A percentile compares a stretch with the other conserved stretches of the same genome.
These are phyloP conservation scores for Acestrorhynchus altus DNA, from an alignment of 2,797 vertebrate genomes.

Conservation along the genomic window DNA sequence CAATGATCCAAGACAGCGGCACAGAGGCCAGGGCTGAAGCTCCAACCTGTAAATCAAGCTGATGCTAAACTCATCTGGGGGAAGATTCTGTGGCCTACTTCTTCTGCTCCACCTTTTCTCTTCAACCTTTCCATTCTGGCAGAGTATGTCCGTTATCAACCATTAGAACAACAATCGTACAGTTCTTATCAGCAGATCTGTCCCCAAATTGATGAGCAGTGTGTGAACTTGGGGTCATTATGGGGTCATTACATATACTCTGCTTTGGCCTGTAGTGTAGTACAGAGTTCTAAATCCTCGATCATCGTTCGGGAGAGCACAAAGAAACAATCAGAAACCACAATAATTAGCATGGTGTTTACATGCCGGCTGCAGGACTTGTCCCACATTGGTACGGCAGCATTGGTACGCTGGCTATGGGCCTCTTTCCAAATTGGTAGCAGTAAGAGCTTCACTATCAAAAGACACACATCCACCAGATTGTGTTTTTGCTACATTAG, in stretches of 20 bases:
- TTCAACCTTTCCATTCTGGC: background rate
- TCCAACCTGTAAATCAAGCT: conserved; percentile 13
- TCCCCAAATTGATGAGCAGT: background rate
- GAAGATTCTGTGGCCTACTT: conserved; percentile 17
- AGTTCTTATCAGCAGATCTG: background rate
- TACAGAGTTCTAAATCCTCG: background rate
- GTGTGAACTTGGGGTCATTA: background rate
- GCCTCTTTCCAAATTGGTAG: no score
- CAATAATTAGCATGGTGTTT: no score
- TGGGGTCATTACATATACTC: no score
- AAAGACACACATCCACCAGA: no score
- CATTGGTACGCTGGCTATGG: no score
- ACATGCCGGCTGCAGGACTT: no score
- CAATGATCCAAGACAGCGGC: conserved; percentile 1
- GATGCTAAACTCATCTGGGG: conserved; percentile 15
- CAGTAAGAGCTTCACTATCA: no score
- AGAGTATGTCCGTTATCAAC: background rate
- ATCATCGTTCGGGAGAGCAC: background rate
- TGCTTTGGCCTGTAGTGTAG: no score
- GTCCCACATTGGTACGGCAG: no score
- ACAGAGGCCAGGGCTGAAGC: background rate
- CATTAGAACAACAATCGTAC: background rate
- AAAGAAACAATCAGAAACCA: background rate
- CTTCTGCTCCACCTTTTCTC: background rate
- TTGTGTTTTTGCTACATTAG: no score